Evolutionary conservation across 2,888 invertebrate genomes (phyloP).

Genomic region (Nomada fucata): DNA sequence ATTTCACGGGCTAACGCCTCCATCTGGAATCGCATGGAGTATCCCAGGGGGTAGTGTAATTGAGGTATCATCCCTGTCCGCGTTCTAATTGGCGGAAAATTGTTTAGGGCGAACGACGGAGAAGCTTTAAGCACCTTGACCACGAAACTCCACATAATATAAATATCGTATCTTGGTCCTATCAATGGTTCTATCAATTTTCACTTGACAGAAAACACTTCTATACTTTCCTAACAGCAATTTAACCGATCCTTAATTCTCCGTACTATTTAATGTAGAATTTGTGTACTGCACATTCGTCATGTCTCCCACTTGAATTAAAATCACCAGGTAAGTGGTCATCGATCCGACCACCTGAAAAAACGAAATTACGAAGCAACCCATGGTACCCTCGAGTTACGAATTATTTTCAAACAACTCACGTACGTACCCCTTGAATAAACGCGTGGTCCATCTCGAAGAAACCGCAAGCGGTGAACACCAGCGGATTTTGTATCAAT

Average conservation of each 20-base stretch:
- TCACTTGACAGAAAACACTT: too few relatives aligned
- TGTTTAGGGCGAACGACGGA: constrained; percentile 54
- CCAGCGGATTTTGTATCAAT: constrained; percentile 73
- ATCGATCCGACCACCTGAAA: constrained; percentile 73
- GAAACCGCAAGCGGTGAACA: constrained; percentile 75
- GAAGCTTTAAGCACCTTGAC: constrained; percentile 1
- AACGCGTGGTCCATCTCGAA: constrained; percentile 73
- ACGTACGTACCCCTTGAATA: constrained; percentile 69
- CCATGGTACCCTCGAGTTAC: background rate
- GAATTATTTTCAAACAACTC: background rate
- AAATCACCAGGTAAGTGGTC: constrained; percentile 76
- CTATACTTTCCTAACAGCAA: too few relatives aligned
- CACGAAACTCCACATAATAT: background rate
- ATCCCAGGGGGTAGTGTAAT: constrained; percentile 69
- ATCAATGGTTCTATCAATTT: background rate
- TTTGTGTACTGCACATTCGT: background rate
- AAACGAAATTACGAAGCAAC: background rate
- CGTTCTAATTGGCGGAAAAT: constrained; percentile 77
- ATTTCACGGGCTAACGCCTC: constrained; percentile 80
- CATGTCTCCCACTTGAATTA: constrained; percentile 73
- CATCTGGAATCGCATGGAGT: constrained; percentile 67
- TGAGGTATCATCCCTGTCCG: constrained; percentile 66
- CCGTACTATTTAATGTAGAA: background rate
- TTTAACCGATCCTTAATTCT: background rate
- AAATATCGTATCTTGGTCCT: background rate